Evolutionary conservation across 2,113 vertebrate genomes (phyloP), one percentile per base, ranked within the genome.

Genomic region (Pomatostomus ruficeps): DNA sequence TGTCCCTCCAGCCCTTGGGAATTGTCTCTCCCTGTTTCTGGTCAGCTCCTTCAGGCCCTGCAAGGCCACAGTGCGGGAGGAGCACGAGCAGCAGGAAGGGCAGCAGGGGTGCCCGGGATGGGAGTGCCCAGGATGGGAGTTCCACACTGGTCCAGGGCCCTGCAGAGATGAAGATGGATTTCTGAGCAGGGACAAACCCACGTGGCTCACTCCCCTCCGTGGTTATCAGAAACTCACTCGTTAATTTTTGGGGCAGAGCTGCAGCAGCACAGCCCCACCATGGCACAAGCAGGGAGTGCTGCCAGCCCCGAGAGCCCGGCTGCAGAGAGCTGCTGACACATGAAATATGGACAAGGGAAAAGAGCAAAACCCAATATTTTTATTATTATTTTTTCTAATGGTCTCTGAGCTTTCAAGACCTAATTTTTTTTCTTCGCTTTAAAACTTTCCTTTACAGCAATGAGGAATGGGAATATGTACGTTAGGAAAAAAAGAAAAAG

Each of bases 361-460:
- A 77, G 29, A 78, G 24, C 18, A 42, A 89, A 93, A 1, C 21
- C 9, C 49, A 88, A 66, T 11, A 7, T 49, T 76, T 87, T 72
- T n/a, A 8, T 67, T 78, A 38, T 38, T 45, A 26, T 58, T 88
- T 86, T 36, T 84, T 66, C 38, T 84, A 80, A 58, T 45, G 28
- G 46, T 14, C 38, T 76, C 54, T 26, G 25, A 77, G 55, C 63
- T 89, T 73, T 86, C 86, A 91, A 94, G 75, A 76, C 14, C 20
- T 70, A 24, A 10, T 57, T 40, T 35, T 59, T 52, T 57, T 91
- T 21, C 15, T 62, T 72, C 33, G 79, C 11, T 67, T 85, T 59
- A 46, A 86, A 95, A 68, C 14, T 35, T 68, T 82, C 63, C 79
- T 93, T 79, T 91, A 68, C 48, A 80, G 67, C 58, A 85, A 31